phyloP scores from a whole-genome alignment of 2,888 invertebrate species.

The Cantharis flavilabris region DNA sequence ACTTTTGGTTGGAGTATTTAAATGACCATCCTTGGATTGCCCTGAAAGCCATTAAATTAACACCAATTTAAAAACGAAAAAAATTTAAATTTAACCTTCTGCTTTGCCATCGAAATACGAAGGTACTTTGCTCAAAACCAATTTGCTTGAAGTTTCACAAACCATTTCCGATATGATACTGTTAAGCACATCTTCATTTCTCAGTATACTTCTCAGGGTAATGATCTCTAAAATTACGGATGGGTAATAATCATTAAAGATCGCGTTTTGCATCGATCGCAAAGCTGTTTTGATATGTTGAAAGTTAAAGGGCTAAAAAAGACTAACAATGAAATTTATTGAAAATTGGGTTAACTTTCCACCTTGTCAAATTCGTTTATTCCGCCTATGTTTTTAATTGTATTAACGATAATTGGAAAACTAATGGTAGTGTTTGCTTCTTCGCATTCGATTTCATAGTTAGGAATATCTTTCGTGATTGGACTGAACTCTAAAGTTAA shows the following conservation, averaged over 20 bases:
- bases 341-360: not conserved
- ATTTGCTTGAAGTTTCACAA: not conserved
- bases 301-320: constrained; percentile 10
- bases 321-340: not conserved
- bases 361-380: not conserved
- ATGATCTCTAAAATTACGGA: not conserved
- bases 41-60: not conserved
- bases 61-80: not conserved
- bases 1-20: not conserved
- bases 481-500: constrained; percentile 34
- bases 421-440: constrained; percentile 2
- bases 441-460: constrained; percentile 11
- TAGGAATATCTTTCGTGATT: constrained; percentile 28
- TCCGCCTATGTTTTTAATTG: constrained; percentile 32
- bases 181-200: not conserved
- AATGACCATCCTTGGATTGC: not conserved
- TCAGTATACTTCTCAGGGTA: not conserved
- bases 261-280: not conserved
- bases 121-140: not conserved
- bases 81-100: not conserved
- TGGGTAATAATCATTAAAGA: not conserved
- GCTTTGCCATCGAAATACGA: not conserved
- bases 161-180: not conserved
- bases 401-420: constrained; percentile 27
- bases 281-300: constrained; percentile 1